A percentile compares a stretch with the other conserved stretches of the same genome.
Conservation (phyloP, 2,797 vertebrate species). For the Sebastes steindachneri region DNA sequence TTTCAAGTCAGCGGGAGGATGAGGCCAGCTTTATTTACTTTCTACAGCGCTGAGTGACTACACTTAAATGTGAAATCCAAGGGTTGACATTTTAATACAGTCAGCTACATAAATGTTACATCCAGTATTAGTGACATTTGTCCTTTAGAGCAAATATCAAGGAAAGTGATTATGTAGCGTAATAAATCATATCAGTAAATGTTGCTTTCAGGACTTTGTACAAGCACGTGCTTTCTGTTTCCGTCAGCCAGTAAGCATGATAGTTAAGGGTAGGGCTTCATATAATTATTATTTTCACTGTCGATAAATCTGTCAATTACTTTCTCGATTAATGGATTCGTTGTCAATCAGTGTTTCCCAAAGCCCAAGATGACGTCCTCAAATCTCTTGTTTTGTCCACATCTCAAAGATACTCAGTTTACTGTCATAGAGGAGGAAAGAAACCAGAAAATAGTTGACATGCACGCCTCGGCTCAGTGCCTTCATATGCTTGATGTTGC, state of each 20-base stretch:
- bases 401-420: too few species aligned
- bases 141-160: background rate
- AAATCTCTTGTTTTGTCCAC: too few species aligned
- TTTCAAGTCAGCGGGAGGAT: background rate
- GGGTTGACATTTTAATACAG: background rate
- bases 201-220: background rate
- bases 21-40: constrained; percentile 5
- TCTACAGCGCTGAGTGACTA: background rate
- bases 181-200: constrained; percentile 6
- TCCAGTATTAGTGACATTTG: background rate
- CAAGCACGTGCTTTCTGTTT: background rate
- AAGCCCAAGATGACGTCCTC: too few species aligned
- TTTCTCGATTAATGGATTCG: too few species aligned
- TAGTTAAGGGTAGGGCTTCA: background rate
- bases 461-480: too few species aligned
- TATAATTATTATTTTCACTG: too few species aligned
- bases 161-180: background rate
- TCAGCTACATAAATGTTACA: background rate
- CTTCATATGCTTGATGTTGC: too few species aligned
- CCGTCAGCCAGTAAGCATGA: background rate
- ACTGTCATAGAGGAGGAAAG: too few species aligned
- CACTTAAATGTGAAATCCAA: background rate
- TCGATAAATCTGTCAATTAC: too few species aligned
- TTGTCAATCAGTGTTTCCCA: too few species aligned
- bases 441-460: too few species aligned